Evolutionary conservation across 1,140 invertebrate genomes (phyloP), one percentile per base, ranked within the genome.

Genomic region (Caenorhabditis brenneri): DNA sequence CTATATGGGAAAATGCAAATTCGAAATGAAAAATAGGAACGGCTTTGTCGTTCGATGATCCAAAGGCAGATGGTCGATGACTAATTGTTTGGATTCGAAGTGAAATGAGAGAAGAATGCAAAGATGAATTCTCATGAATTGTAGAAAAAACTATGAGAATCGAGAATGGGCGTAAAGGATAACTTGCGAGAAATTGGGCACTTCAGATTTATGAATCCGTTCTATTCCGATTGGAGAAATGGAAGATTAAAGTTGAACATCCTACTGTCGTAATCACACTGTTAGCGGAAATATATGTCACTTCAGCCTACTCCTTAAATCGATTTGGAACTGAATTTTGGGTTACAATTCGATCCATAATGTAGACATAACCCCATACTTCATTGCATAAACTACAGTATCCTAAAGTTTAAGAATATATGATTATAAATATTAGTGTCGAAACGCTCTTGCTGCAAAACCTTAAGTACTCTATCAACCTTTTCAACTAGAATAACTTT

Each of bases 1-100:
- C 39, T 12, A 42, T 42, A 15, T 12, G 31, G 15, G 36, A 31
- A 74, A 74, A 74, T 74, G 65, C 65, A 46, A 74, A 74, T 74
- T 74, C 22, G 15, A 29, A 36, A 29, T 42, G 65, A 74, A 42
- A 74, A 42, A 74, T 74, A 7, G 36, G 9, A 74, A 42, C 6
- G 65, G n/a, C n/a, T 74, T 74, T 74, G 58, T 74, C 65, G 65
- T 74, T 33, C 33, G 65, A 36, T 74, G 65, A 74, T 74, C 65
- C 65, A 6, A 12, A 74, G 36, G 65, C 65, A 74, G 65, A 74
- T 74, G 65, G 65, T 27, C 65, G 65, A 74, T 74, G 65, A 74
- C 65, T 46, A 74, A 74, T 74, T 74, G 65, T 74, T 74, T 42
- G 36, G 46, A 42, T 22, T 74, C 36, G 19, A 16, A 31, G 58